Percentiles rank a stretch among this genome's conserved stretches.
Evolutionary conservation across 2,797 vertebrate genomes (phyloP).

Genomic region (Limnodromus scolopaceus): DNA sequence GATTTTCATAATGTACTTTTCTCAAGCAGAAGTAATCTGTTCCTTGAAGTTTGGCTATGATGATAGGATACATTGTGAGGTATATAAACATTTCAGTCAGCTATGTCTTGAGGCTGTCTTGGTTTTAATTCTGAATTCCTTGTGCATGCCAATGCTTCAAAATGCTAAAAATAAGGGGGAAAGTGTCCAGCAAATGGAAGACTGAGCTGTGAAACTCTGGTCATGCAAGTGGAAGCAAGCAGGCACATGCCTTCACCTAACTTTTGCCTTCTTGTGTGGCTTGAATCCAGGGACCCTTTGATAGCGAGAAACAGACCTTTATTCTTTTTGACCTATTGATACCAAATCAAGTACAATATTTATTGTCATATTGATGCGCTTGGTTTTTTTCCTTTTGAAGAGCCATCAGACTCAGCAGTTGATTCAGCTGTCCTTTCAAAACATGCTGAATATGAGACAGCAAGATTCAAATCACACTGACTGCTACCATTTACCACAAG

Average conservation of each 20-base stretch:
- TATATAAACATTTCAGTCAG: neutral
- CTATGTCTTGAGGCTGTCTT: neutral
- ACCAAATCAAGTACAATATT: neutral
- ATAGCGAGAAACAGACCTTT: neutral
- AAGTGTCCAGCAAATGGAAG: neutral
- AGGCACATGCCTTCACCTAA: neutral
- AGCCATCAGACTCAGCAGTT: neutral
- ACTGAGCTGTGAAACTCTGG: neutral
- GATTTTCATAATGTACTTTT: neutral
- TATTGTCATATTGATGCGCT: neutral
- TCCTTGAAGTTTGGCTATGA: neutral
- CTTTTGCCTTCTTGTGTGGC: neutral
- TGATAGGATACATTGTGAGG: neutral
- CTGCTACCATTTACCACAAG: neutral
- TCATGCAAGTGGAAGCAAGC: neutral
- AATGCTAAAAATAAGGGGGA: neutral
- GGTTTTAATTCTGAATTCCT: neutral
- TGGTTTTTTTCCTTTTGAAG: neutral
- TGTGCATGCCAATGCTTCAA: neutral
- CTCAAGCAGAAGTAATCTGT: constrained; percentile 9
- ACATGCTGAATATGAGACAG: neutral
- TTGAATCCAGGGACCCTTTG: neutral
- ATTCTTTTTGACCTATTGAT: neutral
- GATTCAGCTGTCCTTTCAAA: neutral
- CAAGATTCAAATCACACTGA: neutral